These are phyloP conservation scores for Gallinago jamesoni DNA, from an alignment of 2,113 vertebrate genomes.

Conservation along the genomic window DNA sequence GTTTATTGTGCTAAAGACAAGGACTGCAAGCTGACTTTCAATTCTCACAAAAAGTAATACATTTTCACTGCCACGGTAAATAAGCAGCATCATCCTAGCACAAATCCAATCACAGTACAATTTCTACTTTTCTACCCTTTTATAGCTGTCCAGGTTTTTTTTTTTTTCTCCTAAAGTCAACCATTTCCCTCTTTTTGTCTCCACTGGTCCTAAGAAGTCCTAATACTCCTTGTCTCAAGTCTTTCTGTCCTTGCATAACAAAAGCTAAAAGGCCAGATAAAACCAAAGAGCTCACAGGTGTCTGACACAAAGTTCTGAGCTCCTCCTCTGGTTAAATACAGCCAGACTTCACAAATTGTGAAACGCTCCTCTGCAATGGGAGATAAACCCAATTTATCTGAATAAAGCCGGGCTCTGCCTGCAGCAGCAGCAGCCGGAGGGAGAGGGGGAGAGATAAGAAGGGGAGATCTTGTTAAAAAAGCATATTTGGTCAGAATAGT, in stretches of 20 bases:
- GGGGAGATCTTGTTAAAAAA: background rate
- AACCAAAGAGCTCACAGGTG: rapidly evolving
- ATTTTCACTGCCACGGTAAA: background rate
- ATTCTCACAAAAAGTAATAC: background rate
- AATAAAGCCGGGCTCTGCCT: background rate
- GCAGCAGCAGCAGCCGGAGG: background rate
- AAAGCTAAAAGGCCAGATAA: background rate
- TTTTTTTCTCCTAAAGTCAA: background rate
- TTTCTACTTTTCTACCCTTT: background rate
- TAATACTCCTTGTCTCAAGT: background rate
- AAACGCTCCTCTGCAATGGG: background rate
- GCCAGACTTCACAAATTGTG: background rate
- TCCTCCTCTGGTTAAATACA: background rate
- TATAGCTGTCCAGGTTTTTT: background rate
- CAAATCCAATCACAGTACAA: background rate
- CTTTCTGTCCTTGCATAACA: background rate
- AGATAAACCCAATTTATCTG: background rate
- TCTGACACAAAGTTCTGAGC: background rate
- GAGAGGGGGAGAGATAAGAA: background rate
- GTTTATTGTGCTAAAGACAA: background rate
- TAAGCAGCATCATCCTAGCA: background rate
- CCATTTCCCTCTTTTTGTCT: background rate
- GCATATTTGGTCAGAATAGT: rapidly evolving
- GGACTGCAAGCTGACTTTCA: background rate
- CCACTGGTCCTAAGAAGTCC: background rate